Percentiles rank a stretch among this genome's conserved stretches.
Evolutionary conservation across 1,140 invertebrate species (phyloP).

Genomic region (Sycophila sp.): DNA sequence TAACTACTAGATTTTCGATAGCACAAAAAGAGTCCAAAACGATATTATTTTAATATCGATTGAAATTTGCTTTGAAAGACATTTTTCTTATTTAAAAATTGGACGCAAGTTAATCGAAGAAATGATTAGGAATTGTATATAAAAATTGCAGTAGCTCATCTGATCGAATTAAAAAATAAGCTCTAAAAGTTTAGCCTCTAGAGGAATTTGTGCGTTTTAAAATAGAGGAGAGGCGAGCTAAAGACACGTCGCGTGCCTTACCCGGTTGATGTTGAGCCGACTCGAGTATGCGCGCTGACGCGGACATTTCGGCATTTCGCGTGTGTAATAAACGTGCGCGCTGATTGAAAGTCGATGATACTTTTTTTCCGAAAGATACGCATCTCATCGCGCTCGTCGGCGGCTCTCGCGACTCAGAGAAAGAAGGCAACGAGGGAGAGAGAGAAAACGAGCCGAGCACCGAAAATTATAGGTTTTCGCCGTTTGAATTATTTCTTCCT

Average conservation of each 20-base stretch:
- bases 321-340: slow-evolving; percentile 12
- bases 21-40: too few species aligned
- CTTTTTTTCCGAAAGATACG: slow-evolving; percentile 45
- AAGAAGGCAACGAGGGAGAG: neutral
- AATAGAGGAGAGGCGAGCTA: too few species aligned
- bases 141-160: too few species aligned
- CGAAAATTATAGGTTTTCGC: slow-evolving; percentile 52
- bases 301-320: neutral
- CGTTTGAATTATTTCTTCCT: slow-evolving; percentile 51
- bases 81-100: too few species aligned
- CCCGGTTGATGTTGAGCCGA: neutral
- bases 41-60: too few species aligned
- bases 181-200: too few species aligned
- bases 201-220: too few species aligned
- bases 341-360: slow-evolving; percentile 43
- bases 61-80: too few species aligned
- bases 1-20: too few species aligned
- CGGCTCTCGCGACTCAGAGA: neutral
- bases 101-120: too few species aligned
- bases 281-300: neutral
- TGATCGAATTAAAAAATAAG: too few species aligned
- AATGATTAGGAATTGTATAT: too few species aligned
- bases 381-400: slow-evolving; percentile 29
- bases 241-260: neutral
- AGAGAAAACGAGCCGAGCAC: neutral